A percentile compares a stretch with the other conserved stretches of the same genome.
Evolutionary conservation across 2,113 vertebrate species (phyloP).

Genomic region (Ciconia maguari): DNA sequence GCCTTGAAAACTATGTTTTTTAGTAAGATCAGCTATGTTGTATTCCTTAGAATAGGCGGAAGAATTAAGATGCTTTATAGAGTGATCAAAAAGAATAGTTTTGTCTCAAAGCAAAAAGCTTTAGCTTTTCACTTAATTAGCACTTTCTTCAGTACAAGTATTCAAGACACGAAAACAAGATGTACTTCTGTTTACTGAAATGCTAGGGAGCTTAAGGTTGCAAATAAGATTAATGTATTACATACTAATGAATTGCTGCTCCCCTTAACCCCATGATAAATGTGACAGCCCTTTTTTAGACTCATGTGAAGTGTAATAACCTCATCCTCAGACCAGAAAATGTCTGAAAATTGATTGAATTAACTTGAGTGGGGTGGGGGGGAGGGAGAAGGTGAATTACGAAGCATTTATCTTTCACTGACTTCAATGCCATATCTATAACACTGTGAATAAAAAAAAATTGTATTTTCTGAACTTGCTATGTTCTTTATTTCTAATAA

Average conservation of each 20-base stretch:
- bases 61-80: background rate
- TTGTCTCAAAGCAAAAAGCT: background rate
- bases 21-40: background rate
- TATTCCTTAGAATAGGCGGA: background rate
- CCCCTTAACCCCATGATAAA: background rate
- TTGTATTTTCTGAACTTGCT: background rate
- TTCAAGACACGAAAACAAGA: background rate
- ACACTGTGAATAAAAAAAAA: background rate
- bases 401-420: background rate
- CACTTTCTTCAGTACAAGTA: background rate
- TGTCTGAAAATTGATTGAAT: background rate
- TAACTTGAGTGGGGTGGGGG: background rate
- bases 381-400: background rate
- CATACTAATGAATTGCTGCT: background rate
- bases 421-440: background rate
- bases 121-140: constrained; percentile 7
- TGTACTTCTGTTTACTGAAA: background rate
- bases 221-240: background rate
- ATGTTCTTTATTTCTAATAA: background rate
- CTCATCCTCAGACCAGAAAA: background rate
- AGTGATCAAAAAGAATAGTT: background rate
- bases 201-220: background rate
- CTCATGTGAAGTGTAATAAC: background rate
- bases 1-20: background rate
- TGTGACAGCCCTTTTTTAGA: background rate